Conservation (phyloP, 2,797 vertebrate genomes). For the Centropyge bicolor region DNA sequence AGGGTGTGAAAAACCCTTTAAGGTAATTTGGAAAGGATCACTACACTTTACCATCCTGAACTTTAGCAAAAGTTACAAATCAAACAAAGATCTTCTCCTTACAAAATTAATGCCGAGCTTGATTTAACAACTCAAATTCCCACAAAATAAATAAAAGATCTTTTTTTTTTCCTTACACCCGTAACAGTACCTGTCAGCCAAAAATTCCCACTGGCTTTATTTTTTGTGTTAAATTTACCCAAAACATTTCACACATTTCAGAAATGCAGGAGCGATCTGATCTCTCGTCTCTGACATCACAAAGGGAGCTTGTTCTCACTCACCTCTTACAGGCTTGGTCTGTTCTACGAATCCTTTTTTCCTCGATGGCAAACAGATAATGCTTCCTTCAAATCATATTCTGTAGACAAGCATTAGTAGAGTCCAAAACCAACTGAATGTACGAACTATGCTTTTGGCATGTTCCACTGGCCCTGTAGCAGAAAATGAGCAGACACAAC, state of each 20-base stretch:
- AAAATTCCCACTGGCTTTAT: conserved; percentile 19
- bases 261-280: conserved; percentile 19
- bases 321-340: background rate
- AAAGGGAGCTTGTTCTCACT: conserved; percentile 3
- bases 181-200: conserved; percentile 43
- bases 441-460: conserved; percentile 6
- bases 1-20: conserved; percentile 50
- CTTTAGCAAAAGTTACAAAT: conserved; percentile 27
- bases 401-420: conserved; percentile 13
- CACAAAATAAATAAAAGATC: conserved; percentile 68
- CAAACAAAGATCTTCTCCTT: conserved; percentile 33
- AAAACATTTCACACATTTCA: conserved; percentile 34
- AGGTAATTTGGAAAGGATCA: conserved; percentile 41
- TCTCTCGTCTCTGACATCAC: background rate
- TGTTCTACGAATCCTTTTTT: background rate
- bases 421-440: conserved; percentile 1
- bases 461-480: conserved; percentile 22
- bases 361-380: conserved; percentile 1
- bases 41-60: conserved; percentile 6
- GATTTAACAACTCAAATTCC: conserved; percentile 52
- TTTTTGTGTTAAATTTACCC: conserved; percentile 8
- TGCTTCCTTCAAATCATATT: background rate
- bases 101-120: conserved; percentile 39
- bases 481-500: conserved; percentile 7
- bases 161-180: conserved; percentile 27